Evolutionary conservation across 1,140 invertebrate species (phyloP), one percentile per base, ranked within the genome.

Genomic region (Hylaeus volcanicus): DNA sequence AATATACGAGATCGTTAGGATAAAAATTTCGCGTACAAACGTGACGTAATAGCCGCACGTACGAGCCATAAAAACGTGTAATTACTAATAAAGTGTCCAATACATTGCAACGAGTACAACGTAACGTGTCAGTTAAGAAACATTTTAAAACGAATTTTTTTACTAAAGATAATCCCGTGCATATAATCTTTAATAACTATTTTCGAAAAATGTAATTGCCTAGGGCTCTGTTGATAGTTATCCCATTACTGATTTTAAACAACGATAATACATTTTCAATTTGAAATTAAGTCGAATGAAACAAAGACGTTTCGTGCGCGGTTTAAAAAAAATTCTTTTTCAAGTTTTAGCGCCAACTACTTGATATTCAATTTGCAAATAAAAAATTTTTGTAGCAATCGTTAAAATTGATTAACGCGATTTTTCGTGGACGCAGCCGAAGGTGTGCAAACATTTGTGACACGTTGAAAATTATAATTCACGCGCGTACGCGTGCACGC

Each of bases 11-110:
- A 68, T 76, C 74, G 73, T 68, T 60, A 56, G 64, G 39, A 68
- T 75, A 80, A 80, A 75, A 80, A 80, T 80, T 68, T 80, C 39
- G 5, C 64, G 72, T 37, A 9, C 56, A 74, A 75, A 80, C 79
- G 79, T 80, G 79, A 80, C 64, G 65, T 75, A 75, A 68, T 80
- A 75, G 73, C 64, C 39, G 37, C 26, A 11, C 14, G 63, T 9
- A n/a, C 51, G 12, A 61, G 26, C 64, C 5, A 48, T 48, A 48
- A 48, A 48, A 48, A 8, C 45, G 45, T 48, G 8, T 48, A 48
- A 48, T 48, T 48, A 48, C 45, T 8, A 26, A 48, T 48, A 48
- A 26, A 26, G 26, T 26, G 26, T 26, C 8, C 45, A 48, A 48
- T 48, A 48, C 5, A 48, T 48, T 48, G 45, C 45, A 48, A 3